Conservation (phyloP, 37 sponge, comb jelly and placozoan species). For the Spongia lamella region DNA sequence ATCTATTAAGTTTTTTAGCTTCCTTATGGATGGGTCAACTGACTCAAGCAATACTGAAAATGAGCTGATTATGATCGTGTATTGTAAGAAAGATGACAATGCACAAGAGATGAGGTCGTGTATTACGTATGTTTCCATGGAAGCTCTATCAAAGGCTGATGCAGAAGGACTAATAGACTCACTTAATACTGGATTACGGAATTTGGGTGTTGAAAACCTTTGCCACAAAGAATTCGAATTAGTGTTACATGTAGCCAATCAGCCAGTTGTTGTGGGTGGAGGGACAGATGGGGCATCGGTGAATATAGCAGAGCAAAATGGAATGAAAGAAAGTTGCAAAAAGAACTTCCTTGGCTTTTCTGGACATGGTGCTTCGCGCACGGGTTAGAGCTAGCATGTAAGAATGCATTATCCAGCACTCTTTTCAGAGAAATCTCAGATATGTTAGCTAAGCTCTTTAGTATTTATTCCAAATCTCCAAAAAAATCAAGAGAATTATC, state of each 20-base stretch:
- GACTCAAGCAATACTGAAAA: not conserved
- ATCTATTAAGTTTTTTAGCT: not conserved
- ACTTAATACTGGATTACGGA: conserved; percentile 20
- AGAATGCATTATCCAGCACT: conserved; percentile 36
- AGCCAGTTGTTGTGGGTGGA: conserved; percentile 28
- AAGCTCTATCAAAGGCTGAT: conserved; percentile 8
- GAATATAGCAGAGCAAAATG: conserved; percentile 46
- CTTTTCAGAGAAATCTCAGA: conserved; percentile 46
- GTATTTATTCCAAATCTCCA: conserved; percentile 49
- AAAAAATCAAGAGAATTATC: conserved; percentile 46
- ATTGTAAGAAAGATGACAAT: not conserved
- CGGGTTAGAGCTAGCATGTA: conserved; percentile 53
- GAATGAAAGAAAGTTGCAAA: conserved; percentile 54
- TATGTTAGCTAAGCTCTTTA: conserved; percentile 49
- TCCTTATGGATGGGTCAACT: conserved; percentile 13
- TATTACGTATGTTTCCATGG: not conserved
- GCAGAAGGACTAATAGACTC: conserved; percentile 57
- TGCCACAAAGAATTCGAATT: conserved; percentile 1
- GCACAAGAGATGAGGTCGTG: not conserved
- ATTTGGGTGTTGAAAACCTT: conserved; percentile 43
- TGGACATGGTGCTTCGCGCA: conserved; percentile 68
- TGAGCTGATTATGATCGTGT: not conserved
- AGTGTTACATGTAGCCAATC: conserved; percentile 8
- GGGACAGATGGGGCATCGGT: conserved; percentile 69
- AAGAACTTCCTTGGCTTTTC: conserved; percentile 41